Evolutionary conservation across 2,797 vertebrate genomes (phyloP).

Genomic region (Epinephelus malabaricus): DNA sequence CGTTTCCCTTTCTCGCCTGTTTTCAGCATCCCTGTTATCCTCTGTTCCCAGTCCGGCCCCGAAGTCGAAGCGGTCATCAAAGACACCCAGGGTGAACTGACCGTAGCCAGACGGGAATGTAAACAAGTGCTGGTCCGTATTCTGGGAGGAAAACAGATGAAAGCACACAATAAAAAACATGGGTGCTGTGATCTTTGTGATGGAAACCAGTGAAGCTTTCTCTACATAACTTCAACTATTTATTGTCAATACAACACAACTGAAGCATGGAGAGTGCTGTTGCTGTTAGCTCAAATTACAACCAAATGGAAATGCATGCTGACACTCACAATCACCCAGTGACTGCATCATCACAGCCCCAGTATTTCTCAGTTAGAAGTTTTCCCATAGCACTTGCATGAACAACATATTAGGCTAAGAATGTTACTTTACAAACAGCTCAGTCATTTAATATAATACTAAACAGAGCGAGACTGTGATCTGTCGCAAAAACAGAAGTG

Average conservation of each 20-base stretch:
- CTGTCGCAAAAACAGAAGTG: conserved; percentile 43
- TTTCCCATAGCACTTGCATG: background rate
- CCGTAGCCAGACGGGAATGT: conserved; percentile 95
- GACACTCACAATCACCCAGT: background rate
- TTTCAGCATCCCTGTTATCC: conserved; percentile 92
- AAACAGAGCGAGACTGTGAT: background rate
- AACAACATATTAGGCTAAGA: background rate
- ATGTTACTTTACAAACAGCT: background rate
- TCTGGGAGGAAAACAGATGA: conserved; percentile 78
- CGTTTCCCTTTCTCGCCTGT: conserved; percentile 91
- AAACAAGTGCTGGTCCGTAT: conserved; percentile 92
- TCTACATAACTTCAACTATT: conserved; percentile 4
- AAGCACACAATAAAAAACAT: background rate
- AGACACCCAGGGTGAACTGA: conserved; percentile 95
- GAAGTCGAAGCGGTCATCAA: conserved; percentile 94
- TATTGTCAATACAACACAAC: conserved; percentile 24
- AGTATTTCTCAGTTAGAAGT: conserved; percentile 5
- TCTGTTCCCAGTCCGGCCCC: conserved; percentile 87
- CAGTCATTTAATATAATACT: background rate
- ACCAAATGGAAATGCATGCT: background rate
- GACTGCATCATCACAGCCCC: conserved; percentile 3
- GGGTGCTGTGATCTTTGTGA: background rate
- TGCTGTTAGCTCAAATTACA: conserved; percentile 31
- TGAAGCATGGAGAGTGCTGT: background rate
- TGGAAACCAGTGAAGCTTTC: background rate